phyloP scores from a whole-genome alignment of 2,888 invertebrate species.

The Tipula unca region DNA sequence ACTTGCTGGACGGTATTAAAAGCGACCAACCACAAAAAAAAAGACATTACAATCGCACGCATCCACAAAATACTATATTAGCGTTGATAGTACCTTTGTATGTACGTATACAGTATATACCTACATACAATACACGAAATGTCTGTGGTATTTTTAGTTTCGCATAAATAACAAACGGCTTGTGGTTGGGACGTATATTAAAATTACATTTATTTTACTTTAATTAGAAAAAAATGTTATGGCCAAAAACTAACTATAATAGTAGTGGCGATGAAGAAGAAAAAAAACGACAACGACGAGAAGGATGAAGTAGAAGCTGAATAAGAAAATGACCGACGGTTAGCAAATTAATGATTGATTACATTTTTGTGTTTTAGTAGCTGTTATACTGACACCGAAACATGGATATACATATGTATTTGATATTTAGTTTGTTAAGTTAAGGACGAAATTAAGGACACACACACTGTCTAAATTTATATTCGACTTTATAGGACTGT shows the following conservation, averaged over 20 bases:
- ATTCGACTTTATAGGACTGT: no score
- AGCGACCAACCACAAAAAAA: not conserved
- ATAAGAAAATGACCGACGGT: not conserved
- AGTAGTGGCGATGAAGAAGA: not conserved
- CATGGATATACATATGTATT: not conserved
- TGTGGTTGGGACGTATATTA: not conserved
- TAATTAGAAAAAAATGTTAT: not conserved
- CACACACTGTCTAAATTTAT: not conserved
- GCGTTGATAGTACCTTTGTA: no score
- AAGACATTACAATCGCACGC: not conserved
- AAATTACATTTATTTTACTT: not conserved
- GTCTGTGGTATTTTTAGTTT: not conserved
- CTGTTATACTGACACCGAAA: not conserved
- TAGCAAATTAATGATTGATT: not conserved
- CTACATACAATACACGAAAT: not conserved
- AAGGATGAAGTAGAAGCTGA: not conserved
- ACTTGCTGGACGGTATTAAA: not conserved
- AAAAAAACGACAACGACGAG: not conserved
- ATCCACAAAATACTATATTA: no score
- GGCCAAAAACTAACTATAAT: no score
- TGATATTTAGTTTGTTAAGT: not conserved
- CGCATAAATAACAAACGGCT: not conserved
- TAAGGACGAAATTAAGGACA: not conserved
- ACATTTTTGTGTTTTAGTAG: not conserved
- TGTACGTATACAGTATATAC: no score